These are phyloP conservation scores for Schlechtendalia chinensis DNA, from an alignment of 1,140 invertebrate genomes.

Conservation along the genomic window DNA sequence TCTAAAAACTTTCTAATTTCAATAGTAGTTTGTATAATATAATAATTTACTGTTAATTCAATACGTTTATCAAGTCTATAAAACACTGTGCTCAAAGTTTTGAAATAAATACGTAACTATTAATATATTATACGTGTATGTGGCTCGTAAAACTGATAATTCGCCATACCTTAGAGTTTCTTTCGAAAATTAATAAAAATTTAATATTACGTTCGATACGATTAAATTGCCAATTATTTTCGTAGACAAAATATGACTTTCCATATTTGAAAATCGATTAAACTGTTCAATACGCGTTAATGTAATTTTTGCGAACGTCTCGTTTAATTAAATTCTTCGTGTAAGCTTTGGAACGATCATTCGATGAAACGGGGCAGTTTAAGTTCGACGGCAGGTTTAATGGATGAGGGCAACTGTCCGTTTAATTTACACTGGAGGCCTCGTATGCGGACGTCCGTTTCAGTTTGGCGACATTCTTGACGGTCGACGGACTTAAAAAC, in stretches of 20 bases:
- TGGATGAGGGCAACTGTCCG: background rate
- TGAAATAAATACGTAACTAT: no score
- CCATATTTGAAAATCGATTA: no score
- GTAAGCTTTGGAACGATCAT: background rate
- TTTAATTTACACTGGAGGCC: background rate
- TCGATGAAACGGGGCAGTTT: background rate
- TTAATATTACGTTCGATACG: no score
- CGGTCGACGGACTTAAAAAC: background rate
- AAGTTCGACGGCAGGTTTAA: background rate
- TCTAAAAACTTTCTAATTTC: background rate
- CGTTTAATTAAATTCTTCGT: background rate
- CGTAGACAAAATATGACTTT: no score
- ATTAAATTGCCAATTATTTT: no score
- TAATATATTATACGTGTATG: no score
- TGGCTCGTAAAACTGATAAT: no score
- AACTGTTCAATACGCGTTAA: background rate
- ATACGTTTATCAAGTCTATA: background rate
- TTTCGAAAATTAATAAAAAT: no score
- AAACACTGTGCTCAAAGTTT: no score
- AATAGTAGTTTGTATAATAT: background rate
- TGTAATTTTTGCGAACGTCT: background rate
- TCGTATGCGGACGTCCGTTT: background rate
- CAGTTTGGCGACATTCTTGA: background rate
- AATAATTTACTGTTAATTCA: background rate
- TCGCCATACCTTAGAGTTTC: no score